Evolutionary conservation across 2,113 vertebrate genomes (phyloP), one percentile per base, ranked within the genome.

Genomic region (Callocephalon fimbriatum): DNA sequence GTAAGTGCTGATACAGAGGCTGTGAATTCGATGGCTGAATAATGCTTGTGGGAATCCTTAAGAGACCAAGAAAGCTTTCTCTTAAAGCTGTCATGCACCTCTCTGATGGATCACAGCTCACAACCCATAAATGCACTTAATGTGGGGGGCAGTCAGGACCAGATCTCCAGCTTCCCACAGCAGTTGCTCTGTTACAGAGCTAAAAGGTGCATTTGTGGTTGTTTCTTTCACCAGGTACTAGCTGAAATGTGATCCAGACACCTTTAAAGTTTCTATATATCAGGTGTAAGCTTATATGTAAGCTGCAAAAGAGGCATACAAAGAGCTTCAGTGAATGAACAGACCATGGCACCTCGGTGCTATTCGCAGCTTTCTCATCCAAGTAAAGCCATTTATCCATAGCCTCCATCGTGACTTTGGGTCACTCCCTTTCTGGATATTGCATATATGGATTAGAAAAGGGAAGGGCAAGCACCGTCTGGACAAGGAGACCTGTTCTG

Each of bases 1-100:
- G 72, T 90, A 96, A 96, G 90, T 93, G 97, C 97, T 97, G 94
- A 96, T 88, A 95, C 88, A 94, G 94, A 67, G 92, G 75, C 94
- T 96, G 95, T 96, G 88, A 93, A 84, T 93, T 62, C 77, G 88
- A 95, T 86, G 78, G 71, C 67, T 93, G 72, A 94, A 93, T 96
- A 95, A 96, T 85, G 63, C 73, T 96, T 79, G 48, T 8, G 50
- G 85, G 59, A 96, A 95, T 95, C 71, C 92, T 93, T 92, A 81
- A 85, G 92, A 91, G 88, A 93, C 92, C 77, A 87, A 29, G 88
- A 91, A 88, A 89, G 92, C 82, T 94, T 95, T 78, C 85, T 80
- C 63, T 72, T 58, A 88, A 54, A 95, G 85, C 92, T 95, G 93
- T 96, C 92, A 91, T 62, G 73, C 86, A 48, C 58, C 72, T 92